Percentiles rank a stretch among this genome's conserved stretches.
These are phyloP conservation scores for Girardia tigrina DNA, from an alignment of 2,888 invertebrate genomes.

Conservation along the genomic window DNA sequence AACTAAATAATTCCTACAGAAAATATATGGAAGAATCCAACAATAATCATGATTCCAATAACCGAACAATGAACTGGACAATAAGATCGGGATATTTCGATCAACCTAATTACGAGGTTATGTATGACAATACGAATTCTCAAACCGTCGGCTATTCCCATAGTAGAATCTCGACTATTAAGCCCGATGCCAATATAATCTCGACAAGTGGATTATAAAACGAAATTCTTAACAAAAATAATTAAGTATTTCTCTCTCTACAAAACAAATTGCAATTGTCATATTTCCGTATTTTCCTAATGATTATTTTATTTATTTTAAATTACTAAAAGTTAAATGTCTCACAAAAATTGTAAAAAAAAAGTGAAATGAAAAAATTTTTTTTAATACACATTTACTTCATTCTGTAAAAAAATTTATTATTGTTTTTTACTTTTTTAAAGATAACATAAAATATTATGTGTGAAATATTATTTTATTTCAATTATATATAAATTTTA, in stretches of 20 bases:
- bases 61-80: conserved; percentile 13
- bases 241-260: conserved; percentile 23
- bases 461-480: too few species aligned
- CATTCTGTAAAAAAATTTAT: neutral
- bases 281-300: conserved; percentile 20
- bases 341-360: neutral
- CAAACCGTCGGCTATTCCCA: neutral
- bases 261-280: neutral
- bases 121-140: neutral
- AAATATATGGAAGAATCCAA: conserved; percentile 5
- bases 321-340: neutral
- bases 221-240: neutral
- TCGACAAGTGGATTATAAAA: conserved; percentile 14
- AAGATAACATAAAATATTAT: too few species aligned
- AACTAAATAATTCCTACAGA: neutral
- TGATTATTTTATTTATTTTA: conserved; percentile 19
- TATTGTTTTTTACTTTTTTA: too few species aligned
- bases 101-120: neutral
- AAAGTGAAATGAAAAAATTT: neutral
- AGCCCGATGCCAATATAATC: conserved; percentile 14
- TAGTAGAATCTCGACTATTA: neutral
- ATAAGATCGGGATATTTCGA: neutral
- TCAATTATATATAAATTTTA: too few species aligned
- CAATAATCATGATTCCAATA: neutral
- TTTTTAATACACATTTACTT: conserved; percentile 5